Evolutionary conservation across 1,140 invertebrate species (phyloP).

Genomic region (Latrodectus geometricus): DNA sequence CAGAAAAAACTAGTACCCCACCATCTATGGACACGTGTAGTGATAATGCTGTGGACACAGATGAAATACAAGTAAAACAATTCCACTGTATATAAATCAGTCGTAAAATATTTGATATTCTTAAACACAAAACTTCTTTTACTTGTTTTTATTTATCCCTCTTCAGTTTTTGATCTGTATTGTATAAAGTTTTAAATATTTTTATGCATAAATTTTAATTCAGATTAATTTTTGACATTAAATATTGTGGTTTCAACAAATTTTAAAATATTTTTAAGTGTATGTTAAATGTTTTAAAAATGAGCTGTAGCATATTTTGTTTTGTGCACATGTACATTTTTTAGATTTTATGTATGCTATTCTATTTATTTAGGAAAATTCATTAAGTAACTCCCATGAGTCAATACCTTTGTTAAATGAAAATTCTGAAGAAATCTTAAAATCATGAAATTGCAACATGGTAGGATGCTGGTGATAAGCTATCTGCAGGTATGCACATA

Average conservation of each 20-base stretch:
- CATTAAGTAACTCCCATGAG: constrained; percentile 9
- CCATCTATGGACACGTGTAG: constrained; percentile 20
- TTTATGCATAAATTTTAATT: too few relatives aligned
- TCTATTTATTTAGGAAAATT: constrained; percentile 40
- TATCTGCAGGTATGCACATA: constrained; percentile 32
- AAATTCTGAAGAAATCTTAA: constrained; percentile 39
- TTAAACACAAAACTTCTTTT: too few relatives aligned
- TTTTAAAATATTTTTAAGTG: too few relatives aligned
- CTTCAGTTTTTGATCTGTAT: too few relatives aligned
- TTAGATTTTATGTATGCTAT: background rate
- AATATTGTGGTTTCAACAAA: too few relatives aligned
- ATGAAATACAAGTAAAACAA: constrained; percentile 43
- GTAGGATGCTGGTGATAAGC: constrained; percentile 22
- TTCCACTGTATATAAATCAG: too few relatives aligned
- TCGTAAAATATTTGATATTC: too few relatives aligned
- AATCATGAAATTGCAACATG: constrained; percentile 23
- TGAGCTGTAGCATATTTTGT: too few relatives aligned
- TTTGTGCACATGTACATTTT: background rate
- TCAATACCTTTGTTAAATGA: constrained; percentile 31
- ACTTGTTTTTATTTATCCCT: too few relatives aligned
- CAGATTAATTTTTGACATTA: too few relatives aligned
- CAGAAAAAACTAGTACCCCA: background rate
- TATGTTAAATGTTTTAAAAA: too few relatives aligned
- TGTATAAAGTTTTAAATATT: too few relatives aligned
- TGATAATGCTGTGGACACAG: constrained; percentile 46